Conservation (phyloP, 2,797 vertebrate genomes). For the Sciurus carolinensis region DNA sequence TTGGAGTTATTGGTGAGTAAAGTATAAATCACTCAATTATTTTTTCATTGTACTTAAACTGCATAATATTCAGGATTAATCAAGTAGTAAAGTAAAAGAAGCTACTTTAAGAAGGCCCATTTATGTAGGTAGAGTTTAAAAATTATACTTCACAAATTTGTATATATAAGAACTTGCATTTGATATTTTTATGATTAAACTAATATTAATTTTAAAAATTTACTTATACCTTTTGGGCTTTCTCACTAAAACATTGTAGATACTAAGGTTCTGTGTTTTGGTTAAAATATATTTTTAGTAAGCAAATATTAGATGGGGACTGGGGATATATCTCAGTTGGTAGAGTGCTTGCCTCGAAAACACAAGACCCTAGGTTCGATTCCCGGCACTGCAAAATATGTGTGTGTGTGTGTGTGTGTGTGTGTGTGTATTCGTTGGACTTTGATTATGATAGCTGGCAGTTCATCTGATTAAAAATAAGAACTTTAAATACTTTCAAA, state of each 20-base stretch:
- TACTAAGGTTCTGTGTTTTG: not conserved
- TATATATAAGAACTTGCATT: conserved; percentile 14
- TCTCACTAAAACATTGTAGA: not conserved
- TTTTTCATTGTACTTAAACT: conserved; percentile 17
- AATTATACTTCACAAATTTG: not conserved
- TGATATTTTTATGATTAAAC: conserved; percentile 7
- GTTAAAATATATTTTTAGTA: conserved; percentile 30
- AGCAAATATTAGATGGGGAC: not conserved
- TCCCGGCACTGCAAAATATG: no score
- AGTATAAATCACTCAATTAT: not conserved
- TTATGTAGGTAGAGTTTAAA: conserved; percentile 34
- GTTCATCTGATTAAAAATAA: conserved; percentile 36
- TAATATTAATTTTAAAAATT: not conserved
- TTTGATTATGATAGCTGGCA: not conserved
- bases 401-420: no score
- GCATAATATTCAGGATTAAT: not conserved
- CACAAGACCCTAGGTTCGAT: no score
- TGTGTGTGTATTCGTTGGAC: not conserved
- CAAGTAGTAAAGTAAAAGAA: not conserved
- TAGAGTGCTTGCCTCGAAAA: no score
- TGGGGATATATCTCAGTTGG: no score
- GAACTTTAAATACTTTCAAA: conserved; percentile 2
- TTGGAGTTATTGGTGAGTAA: not conserved
- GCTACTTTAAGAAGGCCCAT: not conserved
- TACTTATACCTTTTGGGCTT: not conserved